Conservation (phyloP, 30 jellyfish, hydroid and myxozoan genomes). For the Aurelia coerulea region DNA sequence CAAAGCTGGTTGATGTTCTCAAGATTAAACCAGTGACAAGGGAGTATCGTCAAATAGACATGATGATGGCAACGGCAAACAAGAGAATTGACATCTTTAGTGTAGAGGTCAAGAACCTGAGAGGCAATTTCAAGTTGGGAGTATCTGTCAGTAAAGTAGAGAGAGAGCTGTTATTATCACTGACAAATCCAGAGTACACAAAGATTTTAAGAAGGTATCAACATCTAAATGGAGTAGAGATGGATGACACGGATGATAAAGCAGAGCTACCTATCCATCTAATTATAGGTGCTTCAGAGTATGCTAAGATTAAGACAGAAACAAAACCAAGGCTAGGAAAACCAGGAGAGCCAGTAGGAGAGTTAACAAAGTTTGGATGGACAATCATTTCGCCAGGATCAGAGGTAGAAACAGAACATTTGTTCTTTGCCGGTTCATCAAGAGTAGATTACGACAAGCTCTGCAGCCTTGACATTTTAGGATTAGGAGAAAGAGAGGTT, state of each 20-base stretch:
- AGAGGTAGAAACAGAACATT: conserved; percentile 19
- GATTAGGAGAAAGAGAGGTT: no score
- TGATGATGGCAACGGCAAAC: conserved; percentile 72
- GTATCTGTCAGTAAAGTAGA: conserved; percentile 46
- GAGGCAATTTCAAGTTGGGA: no score
- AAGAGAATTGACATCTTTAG: no score
- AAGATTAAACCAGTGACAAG: conserved; percentile 22
- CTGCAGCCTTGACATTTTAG: conserved; percentile 37
- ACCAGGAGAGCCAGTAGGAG: conserved; percentile 57
- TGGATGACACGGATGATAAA: conserved; percentile 41
- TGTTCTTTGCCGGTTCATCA: conserved; percentile 3
- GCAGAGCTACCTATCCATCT: conserved; percentile 68
- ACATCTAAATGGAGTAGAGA: conserved; percentile 45
- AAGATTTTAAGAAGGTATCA: conserved; percentile 28
- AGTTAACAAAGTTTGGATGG: conserved; percentile 45
- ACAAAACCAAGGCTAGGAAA: conserved; percentile 43
- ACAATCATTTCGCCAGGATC: conserved; percentile 46
- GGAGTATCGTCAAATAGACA: conserved; percentile 54
- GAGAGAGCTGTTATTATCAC: conserved; percentile 22
- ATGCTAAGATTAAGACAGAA: conserved; percentile 26
- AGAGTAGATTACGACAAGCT: conserved; percentile 14
- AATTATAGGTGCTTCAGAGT: conserved; percentile 50
- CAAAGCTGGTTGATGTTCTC: conserved; percentile 41
- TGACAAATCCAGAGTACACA: conserved; percentile 62
- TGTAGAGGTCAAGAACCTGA: no score